Evolutionary conservation across 1,140 invertebrate genomes (phyloP), one percentile per base, ranked within the genome.

Genomic region (Drosophila busckii): DNA sequence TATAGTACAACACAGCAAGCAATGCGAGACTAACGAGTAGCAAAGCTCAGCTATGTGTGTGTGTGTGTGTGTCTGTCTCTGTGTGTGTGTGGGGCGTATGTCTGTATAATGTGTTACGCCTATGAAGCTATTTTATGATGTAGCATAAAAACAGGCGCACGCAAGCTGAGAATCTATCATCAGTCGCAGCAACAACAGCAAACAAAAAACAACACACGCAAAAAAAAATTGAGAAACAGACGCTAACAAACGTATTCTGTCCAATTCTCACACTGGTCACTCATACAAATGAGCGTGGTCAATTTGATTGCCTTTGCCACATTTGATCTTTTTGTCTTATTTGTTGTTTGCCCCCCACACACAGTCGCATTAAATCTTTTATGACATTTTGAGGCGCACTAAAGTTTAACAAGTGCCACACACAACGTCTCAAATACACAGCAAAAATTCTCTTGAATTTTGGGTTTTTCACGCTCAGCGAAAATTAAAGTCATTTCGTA

Each of bases 121-220:
- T 64, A 56, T 50, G 49, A 58, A 44, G 20, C 49, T 28, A 31
- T 82, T 80, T 80, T 80, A 82, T 82, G 75, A 82, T 60, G 42
- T 54, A 45, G 58, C 73, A 80, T 78, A 80, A 78, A 78, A 78
- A 67, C 63, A 40, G 62, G 58, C 66, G 62, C 63, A 54, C n/a
- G n/a, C 67, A 54, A 78, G 70, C 71, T 70, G 70, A 80, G 68
- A 80, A 80, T 70, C 73, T 62, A 78, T 78, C 73, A 78, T 80
- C 73, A 68, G 67, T 56, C n/a, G n/a, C n/a, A n/a, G n/a, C n/a
- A n/a, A n/a, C n/a, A n/a, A n/a, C n/a, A n/a, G n/a, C n/a, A n/a
- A n/a, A n/a, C n/a, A n/a, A n/a, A n/a, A n/a, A 55, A 37, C 31
- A 45, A 32, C 31, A 23, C 17, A 15, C 40, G 71, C 73, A 63